These are phyloP conservation scores for Myotis brandtii DNA, from an alignment of 2,113 vertebrate species.

Conservation along the genomic window DNA sequence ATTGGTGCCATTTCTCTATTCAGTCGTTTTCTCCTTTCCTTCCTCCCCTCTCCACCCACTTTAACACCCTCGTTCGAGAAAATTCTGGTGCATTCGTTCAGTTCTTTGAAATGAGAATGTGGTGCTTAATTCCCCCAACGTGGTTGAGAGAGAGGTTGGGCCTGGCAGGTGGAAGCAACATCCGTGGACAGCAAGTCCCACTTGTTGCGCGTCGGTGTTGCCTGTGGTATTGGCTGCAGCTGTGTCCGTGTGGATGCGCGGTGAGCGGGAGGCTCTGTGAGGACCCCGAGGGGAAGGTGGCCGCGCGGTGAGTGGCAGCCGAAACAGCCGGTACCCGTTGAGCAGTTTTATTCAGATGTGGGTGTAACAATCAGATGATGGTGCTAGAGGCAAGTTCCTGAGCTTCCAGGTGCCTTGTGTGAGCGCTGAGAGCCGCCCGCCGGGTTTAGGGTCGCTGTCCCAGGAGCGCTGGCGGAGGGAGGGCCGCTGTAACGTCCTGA, in stretches of 20 bases:
- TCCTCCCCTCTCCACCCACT: neutral
- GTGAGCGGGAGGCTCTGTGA: neutral
- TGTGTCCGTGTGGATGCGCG: neutral
- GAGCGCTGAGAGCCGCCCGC: constrained; percentile 77
- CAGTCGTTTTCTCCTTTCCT: constrained; percentile 37
- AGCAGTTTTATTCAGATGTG: constrained; percentile 63
- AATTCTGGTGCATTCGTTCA: constrained; percentile 77
- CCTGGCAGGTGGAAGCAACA: constrained; percentile 6
- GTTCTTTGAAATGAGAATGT: constrained; percentile 70
- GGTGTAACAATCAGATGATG: constrained; percentile 67
- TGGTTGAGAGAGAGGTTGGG: constrained; percentile 61
- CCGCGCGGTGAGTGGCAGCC: neutral
- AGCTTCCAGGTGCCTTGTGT: constrained; percentile 88
- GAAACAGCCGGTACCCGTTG: neutral
- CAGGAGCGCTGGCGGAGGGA: constrained; percentile 77
- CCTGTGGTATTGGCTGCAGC: constrained; percentile 52
- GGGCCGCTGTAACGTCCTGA: constrained; percentile 82
- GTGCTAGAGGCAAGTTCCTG: constrained; percentile 79
- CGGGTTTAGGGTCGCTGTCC: constrained; percentile 75
- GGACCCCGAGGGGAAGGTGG: constrained; percentile 9
- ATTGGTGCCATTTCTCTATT: constrained; percentile 77
- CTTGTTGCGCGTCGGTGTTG: neutral
- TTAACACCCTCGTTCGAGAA: constrained; percentile 39
- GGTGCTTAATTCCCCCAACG: constrained; percentile 73
- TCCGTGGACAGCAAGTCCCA: neutral